Evolutionary conservation across 2,888 invertebrate species (phyloP).

Genomic region (Eristalis arbustorum): DNA sequence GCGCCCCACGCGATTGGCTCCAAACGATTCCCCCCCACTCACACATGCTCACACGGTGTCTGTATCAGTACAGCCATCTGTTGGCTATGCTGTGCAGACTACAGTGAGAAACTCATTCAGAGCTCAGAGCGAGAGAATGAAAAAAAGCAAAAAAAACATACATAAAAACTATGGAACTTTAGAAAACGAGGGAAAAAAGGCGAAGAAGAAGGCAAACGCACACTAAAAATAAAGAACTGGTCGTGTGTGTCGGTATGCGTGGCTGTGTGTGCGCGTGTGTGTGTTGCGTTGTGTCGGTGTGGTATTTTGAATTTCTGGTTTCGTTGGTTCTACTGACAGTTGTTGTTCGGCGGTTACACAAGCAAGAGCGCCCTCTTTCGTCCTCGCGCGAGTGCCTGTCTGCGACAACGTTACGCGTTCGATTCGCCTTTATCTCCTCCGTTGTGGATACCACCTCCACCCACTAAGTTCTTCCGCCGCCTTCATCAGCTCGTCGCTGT

Average conservation of each 20-base stretch:
- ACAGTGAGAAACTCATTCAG: slow-evolving; percentile 43
- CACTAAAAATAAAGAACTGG: slow-evolving; percentile 43
- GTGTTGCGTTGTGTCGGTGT: slow-evolving; percentile 45
- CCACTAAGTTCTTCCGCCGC: slow-evolving; percentile 46
- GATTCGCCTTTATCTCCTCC: slow-evolving; percentile 57
- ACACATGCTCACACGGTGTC: slow-evolving; percentile 22
- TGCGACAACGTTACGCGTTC: slow-evolving; percentile 58
- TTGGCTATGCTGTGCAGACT: slow-evolving; percentile 53
- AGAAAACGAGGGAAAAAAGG: slow-evolving; percentile 27
- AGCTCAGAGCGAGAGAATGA: slow-evolving; percentile 35
- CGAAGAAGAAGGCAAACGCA: slow-evolving; percentile 15
- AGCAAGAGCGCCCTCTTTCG: slow-evolving; percentile 66
- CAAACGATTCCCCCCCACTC: slow-evolving; percentile 24
- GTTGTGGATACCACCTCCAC: slow-evolving; percentile 47
- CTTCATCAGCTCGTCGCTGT: slow-evolving; percentile 1
- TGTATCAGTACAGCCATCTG: slow-evolving; percentile 47
- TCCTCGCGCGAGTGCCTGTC: slow-evolving; percentile 51
- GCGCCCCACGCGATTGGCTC: slow-evolving; percentile 55
- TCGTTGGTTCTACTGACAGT: slow-evolving; percentile 69
- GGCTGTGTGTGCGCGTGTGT: slow-evolving; percentile 13
- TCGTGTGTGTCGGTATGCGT: slow-evolving; percentile 8
- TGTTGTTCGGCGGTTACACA: slow-evolving; percentile 72
- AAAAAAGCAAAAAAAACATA: slow-evolving; percentile 3
- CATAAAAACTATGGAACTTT: slow-evolving; percentile 38
- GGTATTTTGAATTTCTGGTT: slow-evolving; percentile 68